Evolutionary conservation across 2,888 invertebrate genomes (phyloP).

Genomic region (Eupithecia pulchellata): DNA sequence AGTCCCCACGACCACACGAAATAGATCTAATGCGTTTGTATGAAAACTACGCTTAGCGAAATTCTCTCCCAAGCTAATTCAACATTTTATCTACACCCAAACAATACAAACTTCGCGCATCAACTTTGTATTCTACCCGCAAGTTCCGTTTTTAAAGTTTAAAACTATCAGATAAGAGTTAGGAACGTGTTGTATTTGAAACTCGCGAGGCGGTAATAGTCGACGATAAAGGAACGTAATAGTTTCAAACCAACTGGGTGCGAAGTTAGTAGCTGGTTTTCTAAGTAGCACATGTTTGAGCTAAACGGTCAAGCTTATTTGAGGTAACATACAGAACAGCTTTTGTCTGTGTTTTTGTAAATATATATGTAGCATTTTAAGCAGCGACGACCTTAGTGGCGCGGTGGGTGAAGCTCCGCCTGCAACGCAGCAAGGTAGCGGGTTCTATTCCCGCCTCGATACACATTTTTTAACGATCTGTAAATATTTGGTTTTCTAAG

Average conservation of each 20-base stretch:
- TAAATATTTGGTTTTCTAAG: too few species aligned
- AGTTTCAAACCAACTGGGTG: conserved; percentile 5
- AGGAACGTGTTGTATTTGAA: conserved; percentile 9
- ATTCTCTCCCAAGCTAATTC: background rate
- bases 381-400: too few species aligned
- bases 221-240: conserved; percentile 1
- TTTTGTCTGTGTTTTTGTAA: too few species aligned
- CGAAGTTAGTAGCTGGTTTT: background rate
- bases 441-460: too few species aligned
- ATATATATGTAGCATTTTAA: too few species aligned
- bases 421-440: too few species aligned
- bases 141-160: conserved; percentile 19
- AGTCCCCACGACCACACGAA: too few species aligned
- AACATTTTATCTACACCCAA: conserved; percentile 2
- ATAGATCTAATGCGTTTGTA: background rate
- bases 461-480: too few species aligned
- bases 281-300: background rate
- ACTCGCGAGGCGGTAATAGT: conserved; percentile 1
- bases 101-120: conserved; percentile 12
- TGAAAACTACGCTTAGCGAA: background rate
- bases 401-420: too few species aligned
- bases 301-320: background rate
- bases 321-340: too few species aligned
- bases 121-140: conserved; percentile 21
- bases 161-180: conserved; percentile 24